Evolutionary conservation across 2,797 vertebrate species (phyloP).

Genomic region (Gallinago nigripennis): DNA sequence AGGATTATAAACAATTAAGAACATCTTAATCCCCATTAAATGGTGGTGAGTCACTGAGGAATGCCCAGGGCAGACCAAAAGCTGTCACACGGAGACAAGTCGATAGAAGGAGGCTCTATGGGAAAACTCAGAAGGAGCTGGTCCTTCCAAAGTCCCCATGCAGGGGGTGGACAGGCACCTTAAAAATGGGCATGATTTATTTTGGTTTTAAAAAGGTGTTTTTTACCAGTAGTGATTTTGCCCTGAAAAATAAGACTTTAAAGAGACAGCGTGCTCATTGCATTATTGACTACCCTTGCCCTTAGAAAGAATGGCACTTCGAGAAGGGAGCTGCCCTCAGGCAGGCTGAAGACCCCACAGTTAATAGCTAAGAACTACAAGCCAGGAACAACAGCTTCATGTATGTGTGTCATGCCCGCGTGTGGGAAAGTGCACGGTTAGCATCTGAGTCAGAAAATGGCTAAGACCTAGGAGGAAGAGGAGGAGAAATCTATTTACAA

Average conservation of each 20-base stretch:
- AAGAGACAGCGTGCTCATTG: neutral
- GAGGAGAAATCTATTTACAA: neutral
- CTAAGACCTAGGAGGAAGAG: neutral
- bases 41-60: neutral
- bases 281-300: neutral
- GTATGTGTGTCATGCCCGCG: rapidly evolving
- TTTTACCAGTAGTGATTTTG: neutral
- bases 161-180: neutral
- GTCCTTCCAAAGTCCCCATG: neutral
- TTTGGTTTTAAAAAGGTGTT: neutral
- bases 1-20: constrained; percentile 33
- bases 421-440: rapidly evolving
- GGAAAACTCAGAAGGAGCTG: neutral
- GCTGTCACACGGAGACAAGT: neutral
- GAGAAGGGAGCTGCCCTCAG: neutral
- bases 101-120: neutral
- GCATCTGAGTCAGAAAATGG: neutral
- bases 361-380: neutral
- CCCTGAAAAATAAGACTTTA: neutral
- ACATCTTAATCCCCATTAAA: constrained; percentile 2
- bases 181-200: neutral
- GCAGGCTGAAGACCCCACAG: neutral
- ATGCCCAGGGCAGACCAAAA: neutral
- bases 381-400: neutral
- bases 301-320: neutral